phyloP scores from a whole-genome alignment of 2,797 vertebrate species.

The Anabas testudineus region DNA sequence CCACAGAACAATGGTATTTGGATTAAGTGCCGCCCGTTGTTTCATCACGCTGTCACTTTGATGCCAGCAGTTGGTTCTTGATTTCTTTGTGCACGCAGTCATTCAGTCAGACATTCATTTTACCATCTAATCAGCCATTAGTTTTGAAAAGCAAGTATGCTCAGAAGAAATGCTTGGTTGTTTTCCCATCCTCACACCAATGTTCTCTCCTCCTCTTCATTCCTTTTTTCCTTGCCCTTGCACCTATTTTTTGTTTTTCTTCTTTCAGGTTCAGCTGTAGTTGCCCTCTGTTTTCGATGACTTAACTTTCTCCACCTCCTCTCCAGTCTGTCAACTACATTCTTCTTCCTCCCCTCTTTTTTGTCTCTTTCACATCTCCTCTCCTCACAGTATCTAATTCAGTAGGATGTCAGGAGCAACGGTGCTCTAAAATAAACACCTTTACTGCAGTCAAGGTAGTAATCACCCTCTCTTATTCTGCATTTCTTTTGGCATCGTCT shows the following conservation, averaged over 20 bases:
- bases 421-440: slow-evolving; percentile 57
- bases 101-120: slow-evolving; percentile 1
- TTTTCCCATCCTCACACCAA: slow-evolving; percentile 18
- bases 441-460: slow-evolving; percentile 37
- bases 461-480: slow-evolving; percentile 38
- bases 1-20: slow-evolving; percentile 18
- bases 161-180: slow-evolving; percentile 4
- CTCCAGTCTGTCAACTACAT: slow-evolving; percentile 9
- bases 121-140: slow-evolving; percentile 10
- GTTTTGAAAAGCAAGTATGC: not conserved
- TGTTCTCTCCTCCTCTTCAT: slow-evolving; percentile 19
- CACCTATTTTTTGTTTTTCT: slow-evolving; percentile 6
- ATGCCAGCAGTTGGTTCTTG: not conserved
- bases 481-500: slow-evolving; percentile 15
- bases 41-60: not conserved
- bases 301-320: slow-evolving; percentile 24
- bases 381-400: slow-evolving; percentile 42
- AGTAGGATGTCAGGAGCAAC: slow-evolving; percentile 36
- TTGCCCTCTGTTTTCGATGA: slow-evolving; percentile 21
- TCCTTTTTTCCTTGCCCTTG: not conserved
- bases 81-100: slow-evolving; percentile 18
- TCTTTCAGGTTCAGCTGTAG: slow-evolving; percentile 10
- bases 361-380: slow-evolving; percentile 39
- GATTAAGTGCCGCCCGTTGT: slow-evolving; percentile 3
- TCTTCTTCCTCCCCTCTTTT: not conserved